Evolutionary conservation across 2,888 invertebrate genomes (phyloP).

Genomic region (Clanis bilineata): DNA sequence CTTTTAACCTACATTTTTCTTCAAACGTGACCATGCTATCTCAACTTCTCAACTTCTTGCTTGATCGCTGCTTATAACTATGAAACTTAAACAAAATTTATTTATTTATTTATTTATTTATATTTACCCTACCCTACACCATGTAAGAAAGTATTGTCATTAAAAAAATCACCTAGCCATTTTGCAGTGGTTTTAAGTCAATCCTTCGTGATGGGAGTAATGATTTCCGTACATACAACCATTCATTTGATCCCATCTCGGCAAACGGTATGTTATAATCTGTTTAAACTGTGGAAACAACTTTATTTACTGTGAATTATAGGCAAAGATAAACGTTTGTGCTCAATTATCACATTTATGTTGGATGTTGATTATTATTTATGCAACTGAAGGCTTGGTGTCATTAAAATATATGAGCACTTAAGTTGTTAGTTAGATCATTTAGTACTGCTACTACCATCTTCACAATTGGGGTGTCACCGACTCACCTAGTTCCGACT

Average conservation of each 20-base stretch:
- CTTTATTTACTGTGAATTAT: slow-evolving; percentile 10
- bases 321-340: slow-evolving; percentile 8
- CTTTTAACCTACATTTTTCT: no score
- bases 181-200: slow-evolving; percentile 9
- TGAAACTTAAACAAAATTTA: background rate
- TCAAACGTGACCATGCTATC: no score
- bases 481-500: no score
- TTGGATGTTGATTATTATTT: background rate
- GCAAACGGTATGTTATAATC: slow-evolving; percentile 10
- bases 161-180: background rate
- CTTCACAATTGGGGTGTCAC: no score
- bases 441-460: no score
- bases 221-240: slow-evolving; percentile 12
- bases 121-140: background rate
- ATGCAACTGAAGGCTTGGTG: background rate
- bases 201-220: slow-evolving; percentile 7
- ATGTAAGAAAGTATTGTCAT: background rate
- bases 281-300: slow-evolving; percentile 13
- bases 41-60: no score
- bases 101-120: no score
- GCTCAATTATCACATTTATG: slow-evolving; percentile 9
- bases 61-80: no score
- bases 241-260: slow-evolving; percentile 13
- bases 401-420: no score
- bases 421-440: no score